Evolutionary conservation across 2,113 vertebrate species (phyloP), one percentile per base, ranked within the genome.

Genomic region (Chaetura pelagica): DNA sequence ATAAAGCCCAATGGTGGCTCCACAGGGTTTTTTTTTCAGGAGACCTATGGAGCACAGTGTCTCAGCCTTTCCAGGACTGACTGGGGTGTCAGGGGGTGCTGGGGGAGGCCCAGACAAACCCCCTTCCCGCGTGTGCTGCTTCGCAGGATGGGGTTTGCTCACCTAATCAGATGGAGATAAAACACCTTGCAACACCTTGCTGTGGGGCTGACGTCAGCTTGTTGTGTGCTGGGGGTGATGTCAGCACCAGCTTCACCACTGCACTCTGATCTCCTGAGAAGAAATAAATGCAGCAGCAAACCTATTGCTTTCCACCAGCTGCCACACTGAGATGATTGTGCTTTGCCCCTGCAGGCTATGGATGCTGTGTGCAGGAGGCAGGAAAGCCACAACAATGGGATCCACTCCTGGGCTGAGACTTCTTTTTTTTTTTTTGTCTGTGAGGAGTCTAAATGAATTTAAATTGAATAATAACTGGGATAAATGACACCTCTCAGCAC

Each of bases 121-220:
- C 94, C 67, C 84, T 57, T 79, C 46, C 59, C 63, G 42, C 71
- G 30, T 75, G 61, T 17, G 22, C 75, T 81, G 63, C 84, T 90
- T 79, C 44, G 32, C 87, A 74, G 38, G 12, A 27, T 4, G 23
- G 6, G 0, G 68, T 94, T 91, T 62, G 57, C 84, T 75, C 93
- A 79, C 69, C 92, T 96, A 95, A 96, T 95, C 95, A 95, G 89
- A 94, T 91, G 89, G 52, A 96, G 95, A 96, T 94, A 96, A 97
- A 97, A 93, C 94, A 95, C 87, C 93, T 95, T 95, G 95, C 90
- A 52, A 78, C 38, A 64, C n/a, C n/a, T n/a, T 12, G 61, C 46
- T 38, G 63, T 42, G 57, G n/a, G 73, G 76, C 91, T 85, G 78
- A 96, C 52, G 61, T 83, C 93, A 96, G 91, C 82, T 96, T 96